Conservation (phyloP, 2,888 invertebrate genomes). For the Plemyria rubiginata region DNA sequence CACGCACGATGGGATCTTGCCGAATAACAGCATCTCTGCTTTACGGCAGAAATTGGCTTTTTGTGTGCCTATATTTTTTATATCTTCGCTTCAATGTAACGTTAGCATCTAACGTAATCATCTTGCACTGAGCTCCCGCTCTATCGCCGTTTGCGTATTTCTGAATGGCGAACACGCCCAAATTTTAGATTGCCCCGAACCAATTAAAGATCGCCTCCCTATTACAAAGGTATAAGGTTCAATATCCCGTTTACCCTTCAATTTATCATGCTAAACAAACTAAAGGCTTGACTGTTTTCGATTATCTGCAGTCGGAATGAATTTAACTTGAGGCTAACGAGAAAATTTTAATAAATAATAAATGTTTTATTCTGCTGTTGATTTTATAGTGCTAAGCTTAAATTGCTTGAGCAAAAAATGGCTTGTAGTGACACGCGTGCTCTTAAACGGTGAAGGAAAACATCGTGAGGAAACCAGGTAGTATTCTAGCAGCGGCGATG, state of each 20-base stretch:
- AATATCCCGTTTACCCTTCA: constrained; percentile 35
- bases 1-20: too few relatives aligned
- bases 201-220: constrained; percentile 45
- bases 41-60: too few relatives aligned
- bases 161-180: constrained; percentile 65
- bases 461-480: too few relatives aligned
- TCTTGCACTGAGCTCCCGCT: constrained; percentile 21
- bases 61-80: too few relatives aligned
- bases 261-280: constrained; percentile 52
- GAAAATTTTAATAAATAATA: constrained; percentile 5
- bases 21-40: too few relatives aligned
- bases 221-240: constrained; percentile 43
- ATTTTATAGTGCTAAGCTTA: neutral
- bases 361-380: constrained; percentile 11
- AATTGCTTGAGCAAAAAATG: neutral
- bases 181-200: constrained; percentile 67
- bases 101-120: too few relatives aligned
- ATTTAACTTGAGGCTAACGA: constrained; percentile 23
- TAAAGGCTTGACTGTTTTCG: constrained; percentile 21
- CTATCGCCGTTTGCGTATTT: constrained; percentile 65
- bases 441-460: too few relatives aligned
- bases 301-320: constrained; percentile 10
- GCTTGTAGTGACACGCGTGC: too few relatives aligned
- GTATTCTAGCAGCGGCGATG: too few relatives aligned
- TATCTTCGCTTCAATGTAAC: too few relatives aligned